Conservation (phyloP, 2,888 invertebrate genomes). For the Lasioglossum oenotherae region DNA sequence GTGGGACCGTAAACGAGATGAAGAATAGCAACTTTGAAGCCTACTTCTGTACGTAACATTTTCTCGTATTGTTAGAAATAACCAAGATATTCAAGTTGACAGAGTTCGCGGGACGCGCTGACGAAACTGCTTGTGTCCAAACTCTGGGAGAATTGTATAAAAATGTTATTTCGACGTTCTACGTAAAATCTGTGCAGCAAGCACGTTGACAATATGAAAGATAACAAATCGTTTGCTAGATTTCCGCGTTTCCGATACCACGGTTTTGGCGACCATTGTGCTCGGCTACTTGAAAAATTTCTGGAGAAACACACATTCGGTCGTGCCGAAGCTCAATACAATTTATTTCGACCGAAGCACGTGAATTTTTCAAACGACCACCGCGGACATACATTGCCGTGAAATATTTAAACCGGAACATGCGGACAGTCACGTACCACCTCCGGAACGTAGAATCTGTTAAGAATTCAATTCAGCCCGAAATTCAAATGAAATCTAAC, state of each 20-base stretch:
- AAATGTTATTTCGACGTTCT: background rate
- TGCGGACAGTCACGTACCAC: constrained; percentile 3
- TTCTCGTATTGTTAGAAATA: too few species aligned
- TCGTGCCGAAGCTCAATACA: background rate
- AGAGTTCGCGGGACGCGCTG: too few species aligned
- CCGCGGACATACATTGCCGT: background rate
- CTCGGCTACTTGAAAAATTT: background rate
- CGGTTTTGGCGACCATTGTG: background rate
- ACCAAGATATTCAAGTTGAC: too few species aligned
- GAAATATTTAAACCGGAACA: constrained; percentile 10
- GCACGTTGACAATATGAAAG: background rate
- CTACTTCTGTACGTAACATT: too few species aligned
- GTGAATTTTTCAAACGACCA: background rate
- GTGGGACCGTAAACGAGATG: too few species aligned
- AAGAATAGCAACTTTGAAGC: too few species aligned
- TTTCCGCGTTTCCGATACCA: too few species aligned
- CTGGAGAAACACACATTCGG: background rate
- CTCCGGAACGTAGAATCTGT: constrained; percentile 5
- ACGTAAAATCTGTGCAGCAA: background rate
- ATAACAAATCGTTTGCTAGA: too few species aligned
- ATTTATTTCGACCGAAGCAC: background rate
- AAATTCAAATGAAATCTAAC: constrained; percentile 4
- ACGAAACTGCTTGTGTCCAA: background rate
- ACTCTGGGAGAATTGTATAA: background rate
- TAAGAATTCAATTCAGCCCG: background rate